Percentiles rank a stretch among this genome's conserved stretches.
These are phyloP conservation scores for Kryptolebias ocellatus DNA, from an alignment of 2,797 vertebrate species.

Conservation along the genomic window DNA sequence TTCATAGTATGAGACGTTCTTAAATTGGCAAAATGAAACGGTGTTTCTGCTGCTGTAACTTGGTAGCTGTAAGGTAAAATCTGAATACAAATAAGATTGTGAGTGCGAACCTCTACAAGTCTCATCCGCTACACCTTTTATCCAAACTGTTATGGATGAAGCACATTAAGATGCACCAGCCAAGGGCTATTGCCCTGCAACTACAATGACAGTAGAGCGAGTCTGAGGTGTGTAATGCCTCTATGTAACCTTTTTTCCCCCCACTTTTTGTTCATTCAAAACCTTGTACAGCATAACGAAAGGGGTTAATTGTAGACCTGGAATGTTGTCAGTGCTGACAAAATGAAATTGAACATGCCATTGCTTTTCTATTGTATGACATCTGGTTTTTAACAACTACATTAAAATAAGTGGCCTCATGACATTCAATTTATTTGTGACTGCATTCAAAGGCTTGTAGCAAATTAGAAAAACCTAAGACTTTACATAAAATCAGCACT, in stretches of 20 bases:
- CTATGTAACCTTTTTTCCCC: neutral
- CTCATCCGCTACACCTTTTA: neutral
- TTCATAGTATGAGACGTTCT: neutral
- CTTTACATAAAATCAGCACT: neutral
- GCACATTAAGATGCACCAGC: neutral
- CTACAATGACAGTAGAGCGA: neutral
- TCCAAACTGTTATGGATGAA: neutral
- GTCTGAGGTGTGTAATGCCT: neutral
- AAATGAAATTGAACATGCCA: slow-evolving; percentile 1
- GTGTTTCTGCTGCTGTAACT: neutral
- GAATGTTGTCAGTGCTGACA: neutral
- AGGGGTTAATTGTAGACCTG: neutral
- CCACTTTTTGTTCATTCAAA: neutral
- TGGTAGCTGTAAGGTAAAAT: neutral
- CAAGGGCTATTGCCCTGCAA: neutral
- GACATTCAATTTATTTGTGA: neutral
- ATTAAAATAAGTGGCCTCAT: neutral
- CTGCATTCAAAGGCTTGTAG: neutral
- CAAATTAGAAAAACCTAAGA: neutral
- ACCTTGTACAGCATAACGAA: neutral
- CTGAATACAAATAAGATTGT: neutral
- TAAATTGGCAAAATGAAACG: neutral
- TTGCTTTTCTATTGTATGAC: neutral
- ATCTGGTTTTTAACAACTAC: neutral
- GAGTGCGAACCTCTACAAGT: neutral